Base-by-base conservation (phyloP, 2,797 vertebrate genomes). In the Cryptoprocta ferox region DNA sequence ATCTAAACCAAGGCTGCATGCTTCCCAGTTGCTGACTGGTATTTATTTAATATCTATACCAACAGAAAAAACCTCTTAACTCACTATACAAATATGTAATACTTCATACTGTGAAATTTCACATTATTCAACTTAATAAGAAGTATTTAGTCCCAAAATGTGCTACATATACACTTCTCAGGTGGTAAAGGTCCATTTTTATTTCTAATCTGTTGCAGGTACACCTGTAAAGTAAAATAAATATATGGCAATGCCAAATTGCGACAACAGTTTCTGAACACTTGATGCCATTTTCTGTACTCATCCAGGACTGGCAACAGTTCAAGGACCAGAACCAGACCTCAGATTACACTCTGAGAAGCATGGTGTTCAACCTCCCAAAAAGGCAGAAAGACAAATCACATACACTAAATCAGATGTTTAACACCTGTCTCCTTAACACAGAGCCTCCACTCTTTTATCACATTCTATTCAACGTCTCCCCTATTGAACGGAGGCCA, bases 271-370 rank as follows among this genome's bases (percentile, higher is more conserved):
- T 75, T 92, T 68, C 16, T 89, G 24, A 68, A 63, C 28, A 92
- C 15, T 75, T 48, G 86, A 76, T 76, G 19, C 16, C 42, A 91
- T 88, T 87, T 95, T 92, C 65, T 94, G 8, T 90, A 66, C 24
- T 95, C 18, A 30, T 83, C 71, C 79, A 94, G 37, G 24, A 53
- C n/a, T 76, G 5, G n/a, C 45, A 92, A 89, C 18, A 87, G 59
- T 65, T 95, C 66, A 89, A 65, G 37, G 79, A 93, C 45, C 30
- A 96, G 15, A 65, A 96, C 30, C 37, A 85, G 35, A 35, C 50
- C 26, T 94, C 9, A 84, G 45, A 48, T 19, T 30, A 97, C 14
- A 84, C 26, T 89, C 18, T 76, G 39, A 70, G 30, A 16, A 94
- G 30, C 68, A 84, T 79, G 78, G 65, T 73, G 48, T 53, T 61